Evolutionary conservation across 2,888 invertebrate genomes (phyloP).

Genomic region (Timema cristinae): DNA sequence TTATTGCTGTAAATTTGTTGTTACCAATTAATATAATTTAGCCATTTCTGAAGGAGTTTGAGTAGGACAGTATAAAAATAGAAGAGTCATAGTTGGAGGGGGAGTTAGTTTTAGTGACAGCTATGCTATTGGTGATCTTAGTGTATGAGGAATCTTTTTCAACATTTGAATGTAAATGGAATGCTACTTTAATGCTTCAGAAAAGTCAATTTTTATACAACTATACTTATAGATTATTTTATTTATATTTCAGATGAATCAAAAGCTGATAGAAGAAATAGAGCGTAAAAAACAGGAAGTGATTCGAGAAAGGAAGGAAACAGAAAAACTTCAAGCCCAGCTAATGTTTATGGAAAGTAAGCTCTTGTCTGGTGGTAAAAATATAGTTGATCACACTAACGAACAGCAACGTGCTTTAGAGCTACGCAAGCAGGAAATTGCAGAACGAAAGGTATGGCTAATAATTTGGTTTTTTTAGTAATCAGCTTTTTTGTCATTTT

Average conservation of each 20-base stretch:
- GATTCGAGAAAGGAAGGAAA: conserved; percentile 53
- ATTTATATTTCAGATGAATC: conserved; percentile 37
- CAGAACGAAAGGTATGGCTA: conserved; percentile 68
- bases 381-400: conserved; percentile 92
- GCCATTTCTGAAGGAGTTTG: no score
- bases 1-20: no score
- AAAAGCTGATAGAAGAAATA: conserved; percentile 39
- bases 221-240: not conserved
- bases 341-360: conserved; percentile 84
- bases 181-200: no score
- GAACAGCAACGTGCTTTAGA: conserved; percentile 89
- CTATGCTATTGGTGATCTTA: no score
- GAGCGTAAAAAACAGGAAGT: conserved; percentile 45
- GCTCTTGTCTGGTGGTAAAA: conserved; percentile 89
- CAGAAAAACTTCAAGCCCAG: conserved; percentile 62
- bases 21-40: no score
- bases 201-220: no score
- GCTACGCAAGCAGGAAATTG: conserved; percentile 78
- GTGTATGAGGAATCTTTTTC: no score
- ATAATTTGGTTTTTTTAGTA: not conserved
- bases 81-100: no score
- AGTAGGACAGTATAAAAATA: no score
- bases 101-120: no score
- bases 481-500: not conserved
- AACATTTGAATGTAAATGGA: no score